Evolutionary conservation across 2,113 vertebrate genomes (phyloP), one percentile per base, ranked within the genome.

Genomic region (Tragelaphus strepsiceros): DNA sequence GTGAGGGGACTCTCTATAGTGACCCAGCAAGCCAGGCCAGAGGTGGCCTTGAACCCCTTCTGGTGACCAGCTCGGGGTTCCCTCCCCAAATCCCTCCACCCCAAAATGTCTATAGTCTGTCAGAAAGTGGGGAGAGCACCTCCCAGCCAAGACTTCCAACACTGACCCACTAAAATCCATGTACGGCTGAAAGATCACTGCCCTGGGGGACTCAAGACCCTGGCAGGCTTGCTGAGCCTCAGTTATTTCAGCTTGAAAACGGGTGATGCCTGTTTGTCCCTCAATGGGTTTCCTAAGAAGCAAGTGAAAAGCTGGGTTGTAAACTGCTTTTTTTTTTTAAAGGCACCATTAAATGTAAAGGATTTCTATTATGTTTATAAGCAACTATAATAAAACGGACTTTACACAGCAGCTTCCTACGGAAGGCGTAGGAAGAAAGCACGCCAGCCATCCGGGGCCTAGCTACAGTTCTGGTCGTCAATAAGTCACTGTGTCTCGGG

Each of bases 341-440:
- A 77, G 61, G 58, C 22, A 59, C 85, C 85, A 49, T 54, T 46
- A 86, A 88, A 94, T 2, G 0, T 9, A 91, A 81, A 58, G 53
- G 78, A 7, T 61, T 88, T 71, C 90, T 81, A 94, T 91, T 91
- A 62, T 93, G 84, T 74, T 96, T 86, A 46, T 77, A 81, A 96
- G 83, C 49, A 90, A 61, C 51, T 86, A 43, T 49, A 67, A 85
- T 74, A 80, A 88, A 74, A 81, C 4, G 1, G 16, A 43, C 77
- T 87, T 80, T n/a, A 54, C 30, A 51, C 4, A 56, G 91, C 82
- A 78, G 86, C 64, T 90, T 81, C 94, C 92, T 83, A 62, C 10
- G 43, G 61, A 71, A 93, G 61, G 39, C 86, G 58, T 0, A n/a
- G 46, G 19, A 64, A 49, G 49, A 64, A 67, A 56, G 62, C 64